Evolutionary conservation across 2,888 invertebrate species (phyloP).

Genomic region (Cheilosia vulpina): DNA sequence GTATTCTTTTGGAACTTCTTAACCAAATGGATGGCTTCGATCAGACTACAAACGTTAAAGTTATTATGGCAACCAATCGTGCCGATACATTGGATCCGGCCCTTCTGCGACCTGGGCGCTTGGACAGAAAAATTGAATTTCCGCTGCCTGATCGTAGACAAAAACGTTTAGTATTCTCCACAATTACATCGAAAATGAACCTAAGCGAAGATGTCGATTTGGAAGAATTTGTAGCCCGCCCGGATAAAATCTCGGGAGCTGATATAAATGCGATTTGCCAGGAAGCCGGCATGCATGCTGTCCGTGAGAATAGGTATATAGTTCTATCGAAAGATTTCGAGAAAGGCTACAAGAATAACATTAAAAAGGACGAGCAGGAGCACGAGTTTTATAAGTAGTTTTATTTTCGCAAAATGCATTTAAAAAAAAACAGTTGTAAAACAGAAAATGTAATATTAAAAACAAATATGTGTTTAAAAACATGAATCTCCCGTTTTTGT

Average conservation of each 20-base stretch:
- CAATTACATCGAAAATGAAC: slow-evolving; percentile 98
- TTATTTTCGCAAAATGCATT: not conserved
- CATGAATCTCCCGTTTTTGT: too few relatives aligned
- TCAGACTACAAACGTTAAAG: slow-evolving; percentile 99
- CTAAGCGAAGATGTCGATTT: slow-evolving; percentile 99
- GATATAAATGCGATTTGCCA: slow-evolving; percentile 99
- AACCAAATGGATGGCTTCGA: slow-evolving; percentile 99
- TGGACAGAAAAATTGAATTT: slow-evolving; percentile 99
- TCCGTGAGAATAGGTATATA: slow-evolving; percentile 98
- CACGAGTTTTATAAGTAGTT: slow-evolving; percentile 99
- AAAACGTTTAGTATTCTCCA: slow-evolving; percentile 98
- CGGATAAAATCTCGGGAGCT: slow-evolving; percentile 99
- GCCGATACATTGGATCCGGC: slow-evolving; percentile 99
- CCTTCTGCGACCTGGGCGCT: slow-evolving; percentile 88
- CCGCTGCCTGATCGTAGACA: slow-evolving; percentile 94
- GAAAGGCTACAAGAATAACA: slow-evolving; percentile 99
- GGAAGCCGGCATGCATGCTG: slow-evolving; percentile 99
- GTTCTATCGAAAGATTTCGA: slow-evolving; percentile 99
- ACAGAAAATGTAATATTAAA: not conserved
- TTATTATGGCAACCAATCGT: slow-evolving; percentile 97
- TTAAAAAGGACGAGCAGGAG: slow-evolving; percentile 99
- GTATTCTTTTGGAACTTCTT: slow-evolving; percentile 97
- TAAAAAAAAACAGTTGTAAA: not conserved
- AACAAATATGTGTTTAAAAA: not conserved
- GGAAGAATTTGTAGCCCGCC: slow-evolving; percentile 99